Evolutionary conservation across 2,113 vertebrate genomes (phyloP).

Genomic region (Marmota flaviventris): DNA sequence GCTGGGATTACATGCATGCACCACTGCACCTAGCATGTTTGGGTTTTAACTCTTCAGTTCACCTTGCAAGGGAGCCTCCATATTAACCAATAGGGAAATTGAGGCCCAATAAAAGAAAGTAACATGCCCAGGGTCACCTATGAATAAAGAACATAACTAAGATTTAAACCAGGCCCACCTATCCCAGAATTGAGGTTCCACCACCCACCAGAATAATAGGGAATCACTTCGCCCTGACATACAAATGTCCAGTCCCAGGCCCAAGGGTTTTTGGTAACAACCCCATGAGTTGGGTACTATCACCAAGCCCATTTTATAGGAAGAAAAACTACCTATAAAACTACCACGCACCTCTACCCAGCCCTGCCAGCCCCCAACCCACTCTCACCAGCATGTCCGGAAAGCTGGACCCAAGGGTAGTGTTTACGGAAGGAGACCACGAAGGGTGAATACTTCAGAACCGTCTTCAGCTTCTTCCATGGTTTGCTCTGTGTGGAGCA

Average conservation of each 20-base stretch:
- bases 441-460: slow-evolving; percentile 93
- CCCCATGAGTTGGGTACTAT: neutral
- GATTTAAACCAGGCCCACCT: neutral
- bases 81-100: neutral
- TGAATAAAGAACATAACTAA: neutral
- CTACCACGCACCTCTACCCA: neutral
- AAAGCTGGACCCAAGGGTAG: slow-evolving; percentile 95
- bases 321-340: neutral
- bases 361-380: neutral
- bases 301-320: neutral
- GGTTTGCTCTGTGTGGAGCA: slow-evolving; percentile 86
- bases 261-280: neutral
- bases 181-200: neutral
- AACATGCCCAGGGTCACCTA: neutral
- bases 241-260: neutral
- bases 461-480: slow-evolving; percentile 94
- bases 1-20: neutral
- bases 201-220: neutral
- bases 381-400: slow-evolving; percentile 92
- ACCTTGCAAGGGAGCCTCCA: neutral
- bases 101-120: neutral
- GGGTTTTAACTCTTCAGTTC: slow-evolving; percentile 24
- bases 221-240: neutral
- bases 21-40: neutral
- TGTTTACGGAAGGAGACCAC: slow-evolving; percentile 93